Conservation (phyloP, 2,113 vertebrate species). For the Catharus bicknelli region DNA sequence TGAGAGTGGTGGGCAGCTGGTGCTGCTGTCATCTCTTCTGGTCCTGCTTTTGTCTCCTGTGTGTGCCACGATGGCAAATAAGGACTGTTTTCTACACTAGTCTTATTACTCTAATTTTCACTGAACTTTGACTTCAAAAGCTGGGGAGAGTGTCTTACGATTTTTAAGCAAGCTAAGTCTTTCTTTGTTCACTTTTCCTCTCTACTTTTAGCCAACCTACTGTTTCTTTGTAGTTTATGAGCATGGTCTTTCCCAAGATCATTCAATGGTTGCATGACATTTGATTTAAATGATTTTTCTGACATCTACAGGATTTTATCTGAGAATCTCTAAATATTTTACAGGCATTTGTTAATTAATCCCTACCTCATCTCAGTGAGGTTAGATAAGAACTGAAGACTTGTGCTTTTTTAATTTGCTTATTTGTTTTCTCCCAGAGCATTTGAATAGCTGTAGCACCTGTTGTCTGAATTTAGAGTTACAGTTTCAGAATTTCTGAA, state of each 20-base stretch:
- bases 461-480: background rate
- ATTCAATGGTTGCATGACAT: background rate
- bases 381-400: background rate
- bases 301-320: background rate
- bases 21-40: conserved; percentile 38
- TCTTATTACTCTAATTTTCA: conserved; percentile 29
- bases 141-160: background rate
- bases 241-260: background rate
- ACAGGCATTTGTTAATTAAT: conserved; percentile 28
- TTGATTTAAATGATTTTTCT: background rate
- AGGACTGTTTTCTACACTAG: background rate
- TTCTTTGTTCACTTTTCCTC: background rate
- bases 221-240: background rate
- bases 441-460: background rate
- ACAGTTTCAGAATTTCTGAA: background rate
- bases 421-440: background rate
- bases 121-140: background rate
- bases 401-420: background rate
- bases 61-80: background rate
- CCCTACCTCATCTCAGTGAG: background rate
- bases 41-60: conserved; percentile 48
- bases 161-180: background rate
- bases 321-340: background rate
- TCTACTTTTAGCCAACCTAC: background rate
- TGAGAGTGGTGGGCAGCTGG: conserved; percentile 67